Evolutionary conservation across 2,113 vertebrate species (phyloP).

Genomic region (Pomatostomus ruficeps): DNA sequence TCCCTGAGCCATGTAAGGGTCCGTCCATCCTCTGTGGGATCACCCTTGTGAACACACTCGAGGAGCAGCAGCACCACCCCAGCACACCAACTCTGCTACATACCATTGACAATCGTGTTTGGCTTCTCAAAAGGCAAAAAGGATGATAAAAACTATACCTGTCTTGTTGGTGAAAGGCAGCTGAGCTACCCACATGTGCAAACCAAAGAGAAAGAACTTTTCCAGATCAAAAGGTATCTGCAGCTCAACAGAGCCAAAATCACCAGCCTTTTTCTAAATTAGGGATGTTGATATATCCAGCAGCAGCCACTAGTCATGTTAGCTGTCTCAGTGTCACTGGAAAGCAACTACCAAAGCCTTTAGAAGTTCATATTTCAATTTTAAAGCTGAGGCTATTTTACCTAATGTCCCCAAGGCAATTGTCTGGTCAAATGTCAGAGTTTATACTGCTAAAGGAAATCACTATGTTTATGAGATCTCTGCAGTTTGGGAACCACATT

Average conservation of each 20-base stretch:
- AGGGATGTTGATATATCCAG: not conserved
- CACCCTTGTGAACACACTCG: accelerated
- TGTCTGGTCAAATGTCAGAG: conserved; percentile 51
- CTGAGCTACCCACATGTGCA: not conserved
- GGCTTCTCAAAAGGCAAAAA: not conserved
- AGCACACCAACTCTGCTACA: accelerated
- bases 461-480: conserved; percentile 19
- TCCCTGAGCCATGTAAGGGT: not conserved
- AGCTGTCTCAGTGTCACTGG: not conserved
- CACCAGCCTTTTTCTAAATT: not conserved
- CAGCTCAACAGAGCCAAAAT: not conserved
- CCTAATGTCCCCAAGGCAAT: conserved; percentile 28
- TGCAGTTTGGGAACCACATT: not conserved
- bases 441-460: conserved; percentile 50
- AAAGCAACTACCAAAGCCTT: conserved; percentile 19
- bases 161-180: not conserved
- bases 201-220: not conserved
- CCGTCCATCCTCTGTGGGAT: not conserved
- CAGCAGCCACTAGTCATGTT: not conserved
- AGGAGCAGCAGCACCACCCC: not conserved
- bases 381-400: conserved; percentile 56
- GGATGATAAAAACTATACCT: not conserved
- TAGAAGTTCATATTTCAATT: conserved; percentile 51
- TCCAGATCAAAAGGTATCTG: not conserved
- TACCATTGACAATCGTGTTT: not conserved